Evolutionary conservation across 2,888 invertebrate genomes (phyloP).

Genomic region (Perdita meconis): DNA sequence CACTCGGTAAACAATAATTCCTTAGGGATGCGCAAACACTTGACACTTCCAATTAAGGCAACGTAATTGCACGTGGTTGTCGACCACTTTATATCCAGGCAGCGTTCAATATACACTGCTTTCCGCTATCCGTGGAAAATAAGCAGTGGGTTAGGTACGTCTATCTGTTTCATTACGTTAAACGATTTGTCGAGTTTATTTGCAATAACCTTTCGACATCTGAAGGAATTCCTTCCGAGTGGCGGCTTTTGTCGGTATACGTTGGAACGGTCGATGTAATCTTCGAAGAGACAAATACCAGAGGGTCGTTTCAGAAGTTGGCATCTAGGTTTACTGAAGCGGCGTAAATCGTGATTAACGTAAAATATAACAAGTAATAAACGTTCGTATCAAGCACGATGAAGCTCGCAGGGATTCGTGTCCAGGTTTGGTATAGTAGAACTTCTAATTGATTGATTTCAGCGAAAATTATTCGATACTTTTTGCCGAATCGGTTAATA

Average conservation of each 20-base stretch:
- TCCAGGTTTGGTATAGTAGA: not conserved
- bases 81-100: conserved; percentile 34
- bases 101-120: conserved; percentile 15
- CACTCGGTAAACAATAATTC: conserved; percentile 50
- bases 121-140: not conserved
- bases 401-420: too few species aligned
- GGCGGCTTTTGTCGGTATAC: too few species aligned
- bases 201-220: not conserved
- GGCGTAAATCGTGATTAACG: too few species aligned
- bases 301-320: too few species aligned
- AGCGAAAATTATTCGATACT: too few species aligned
- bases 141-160: not conserved
- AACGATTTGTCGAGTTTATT: not conserved
- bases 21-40: conserved; percentile 48
- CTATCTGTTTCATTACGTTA: not conserved
- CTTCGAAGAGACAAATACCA: too few species aligned
- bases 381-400: too few species aligned
- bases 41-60: conserved; percentile 49
- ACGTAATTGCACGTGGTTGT: conserved; percentile 36
- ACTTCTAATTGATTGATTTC: too few species aligned
- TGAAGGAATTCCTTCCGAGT: not conserved
- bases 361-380: too few species aligned
- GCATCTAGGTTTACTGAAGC: too few species aligned
- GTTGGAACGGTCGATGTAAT: too few species aligned
- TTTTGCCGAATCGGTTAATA: too few species aligned